A percentile compares a stretch with the other conserved stretches of the same genome.
These are phyloP conservation scores for Corydoras sp. DNA, from an alignment of 2,113 vertebrate genomes.

Conservation along the genomic window DNA sequence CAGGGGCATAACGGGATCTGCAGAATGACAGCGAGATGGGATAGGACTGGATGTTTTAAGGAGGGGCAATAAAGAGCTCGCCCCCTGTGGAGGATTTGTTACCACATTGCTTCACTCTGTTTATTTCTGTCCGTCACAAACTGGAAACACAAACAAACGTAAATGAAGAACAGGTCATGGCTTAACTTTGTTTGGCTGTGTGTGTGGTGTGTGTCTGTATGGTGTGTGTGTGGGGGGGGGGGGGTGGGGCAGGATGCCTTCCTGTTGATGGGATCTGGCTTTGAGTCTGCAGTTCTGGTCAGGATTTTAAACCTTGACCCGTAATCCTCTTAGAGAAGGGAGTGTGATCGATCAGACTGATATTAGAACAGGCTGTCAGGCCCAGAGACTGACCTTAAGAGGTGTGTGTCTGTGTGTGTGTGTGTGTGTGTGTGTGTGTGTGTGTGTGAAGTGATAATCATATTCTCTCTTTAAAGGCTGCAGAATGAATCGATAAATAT, in stretches of 20 bases:
- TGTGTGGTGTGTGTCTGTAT: background rate
- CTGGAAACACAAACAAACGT: background rate
- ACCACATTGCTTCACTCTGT: background rate
- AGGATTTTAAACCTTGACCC: slow-evolving; percentile 33
- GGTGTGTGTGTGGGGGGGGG: slow-evolving; percentile 6
- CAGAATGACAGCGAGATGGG: too few species aligned
- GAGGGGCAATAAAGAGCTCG: too few species aligned
- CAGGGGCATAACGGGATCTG: too few species aligned
- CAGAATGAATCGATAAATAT: too few species aligned
- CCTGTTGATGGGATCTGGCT: slow-evolving; percentile 6
- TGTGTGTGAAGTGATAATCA: background rate
- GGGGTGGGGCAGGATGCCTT: background rate
- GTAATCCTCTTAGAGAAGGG: slow-evolving; percentile 20
- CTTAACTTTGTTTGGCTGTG: background rate
- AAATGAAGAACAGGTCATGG: slow-evolving; percentile 24
- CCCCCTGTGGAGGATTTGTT: too few species aligned
- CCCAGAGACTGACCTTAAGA: slow-evolving; percentile 23
- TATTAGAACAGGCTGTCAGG: slow-evolving; percentile 4
- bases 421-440: slow-evolving; percentile 1
- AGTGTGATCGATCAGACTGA: slow-evolving; percentile 27
- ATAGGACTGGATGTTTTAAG: too few species aligned
- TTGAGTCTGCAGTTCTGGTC: slow-evolving; percentile 1
- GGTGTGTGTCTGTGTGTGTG: background rate
- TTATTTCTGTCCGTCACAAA: background rate
- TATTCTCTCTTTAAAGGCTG: too few species aligned